Evolutionary conservation across 2,797 vertebrate genomes (phyloP), one percentile per base, ranked within the genome.

Genomic region (Phoxinus dragarum): DNA sequence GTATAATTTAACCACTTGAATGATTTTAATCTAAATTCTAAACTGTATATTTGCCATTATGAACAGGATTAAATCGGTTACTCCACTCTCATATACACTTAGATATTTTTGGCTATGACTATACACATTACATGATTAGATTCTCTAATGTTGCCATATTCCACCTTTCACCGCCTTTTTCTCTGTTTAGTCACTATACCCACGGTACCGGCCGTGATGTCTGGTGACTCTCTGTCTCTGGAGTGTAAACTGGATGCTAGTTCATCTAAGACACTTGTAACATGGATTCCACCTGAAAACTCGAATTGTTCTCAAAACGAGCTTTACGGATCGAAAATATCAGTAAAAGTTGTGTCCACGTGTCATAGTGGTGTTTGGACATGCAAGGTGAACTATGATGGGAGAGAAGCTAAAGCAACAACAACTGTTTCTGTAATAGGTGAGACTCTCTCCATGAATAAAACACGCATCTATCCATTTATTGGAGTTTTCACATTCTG

Each of bases 391-490:
- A 2, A 0, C 0, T 7, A 44, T 4, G 0, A 17, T 0, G 0
- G 0, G 0, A 56, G n/a, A 12, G 0, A 66, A 61, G 4, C 19
- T 1, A 0, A 0, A 0, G 84, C 74, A 8, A 36, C 0, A 5
- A 12, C 92, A 17, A 8, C 0, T 27, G 80, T 95, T 7, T 40
- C 0, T 0, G 89, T 96, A 49, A n/a, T 94, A 8, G 94, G 95
- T 95, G 74, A 93, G 94, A 90, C 14, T 5, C 27, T 27, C 27
- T 27, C 27, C 6, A 44, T 56, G 12, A 49, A 7, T 27, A 72
- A 49, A 71, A 38, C 31, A 14, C 6, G 3, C 49, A n/a, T 36
- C 16, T 54, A 54, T 21, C 16, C 27, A 47, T 49, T 74, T 52
- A 47, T 2, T 74, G 11, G 12, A 71, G 38, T 71, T n/a, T 44